Evolutionary conservation across 2,797 vertebrate genomes (phyloP).

Genomic region (Rhincodon typus): DNA sequence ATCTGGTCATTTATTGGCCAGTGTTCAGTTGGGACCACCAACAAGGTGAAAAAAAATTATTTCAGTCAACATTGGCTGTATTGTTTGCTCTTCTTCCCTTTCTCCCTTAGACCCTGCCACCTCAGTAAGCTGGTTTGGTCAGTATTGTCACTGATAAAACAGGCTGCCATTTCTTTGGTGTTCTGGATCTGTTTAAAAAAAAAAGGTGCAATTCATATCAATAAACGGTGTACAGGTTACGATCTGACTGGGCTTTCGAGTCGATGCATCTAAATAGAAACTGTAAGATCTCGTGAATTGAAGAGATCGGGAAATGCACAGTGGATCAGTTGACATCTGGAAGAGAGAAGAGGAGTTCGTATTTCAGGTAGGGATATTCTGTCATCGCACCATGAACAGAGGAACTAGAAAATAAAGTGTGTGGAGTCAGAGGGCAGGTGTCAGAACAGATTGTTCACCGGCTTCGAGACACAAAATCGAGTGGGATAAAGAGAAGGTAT

Average conservation of each 20-base stretch:
- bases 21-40: background rate
- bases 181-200: background rate
- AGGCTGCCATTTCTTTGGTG: background rate
- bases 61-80: background rate
- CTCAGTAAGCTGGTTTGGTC: background rate
- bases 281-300: background rate
- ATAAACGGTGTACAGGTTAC: background rate
- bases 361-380: background rate
- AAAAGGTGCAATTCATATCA: conserved; percentile 5
- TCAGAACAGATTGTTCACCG: no score
- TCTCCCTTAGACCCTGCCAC: background rate
- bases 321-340: background rate
- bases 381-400: background rate
- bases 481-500: no score
- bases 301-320: background rate
- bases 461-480: no score
- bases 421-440: no score
- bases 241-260: background rate
- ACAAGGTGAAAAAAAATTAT: background rate
- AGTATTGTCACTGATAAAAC: background rate
- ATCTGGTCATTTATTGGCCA: background rate
- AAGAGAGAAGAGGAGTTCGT: background rate
- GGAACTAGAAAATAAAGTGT: no score
- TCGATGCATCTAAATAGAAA: background rate
- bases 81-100: background rate